A percentile compares a stretch with the other conserved stretches of the same genome.
These are phyloP conservation scores for Triops longicaudatus DNA, from an alignment of 1,140 invertebrate species.

Conservation along the genomic window DNA sequence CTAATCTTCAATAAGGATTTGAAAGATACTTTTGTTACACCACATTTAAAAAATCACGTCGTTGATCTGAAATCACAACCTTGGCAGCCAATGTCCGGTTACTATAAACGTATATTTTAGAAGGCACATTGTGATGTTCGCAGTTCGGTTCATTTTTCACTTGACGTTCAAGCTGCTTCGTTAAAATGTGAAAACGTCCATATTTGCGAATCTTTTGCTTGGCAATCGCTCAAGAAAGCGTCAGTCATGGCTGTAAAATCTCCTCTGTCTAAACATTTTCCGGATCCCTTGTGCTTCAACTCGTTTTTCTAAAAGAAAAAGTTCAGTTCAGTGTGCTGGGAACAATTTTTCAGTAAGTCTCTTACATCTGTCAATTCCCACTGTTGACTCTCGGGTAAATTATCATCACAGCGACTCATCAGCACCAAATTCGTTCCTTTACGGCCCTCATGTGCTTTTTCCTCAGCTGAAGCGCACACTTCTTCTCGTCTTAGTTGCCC, in stretches of 20 bases:
- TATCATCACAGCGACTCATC: background rate
- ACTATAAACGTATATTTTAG: background rate
- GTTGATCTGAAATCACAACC: background rate
- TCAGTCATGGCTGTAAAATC: background rate
- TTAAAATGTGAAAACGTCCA: background rate
- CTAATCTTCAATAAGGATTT: too few species aligned
- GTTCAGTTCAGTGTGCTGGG: background rate
- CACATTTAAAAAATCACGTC: background rate
- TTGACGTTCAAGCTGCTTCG: background rate
- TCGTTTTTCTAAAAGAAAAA: background rate
- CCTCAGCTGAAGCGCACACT: constrained; percentile 53
- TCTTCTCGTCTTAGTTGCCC: constrained; percentile 67
- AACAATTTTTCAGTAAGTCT: background rate
- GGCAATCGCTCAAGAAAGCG: background rate
- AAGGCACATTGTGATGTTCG: background rate
- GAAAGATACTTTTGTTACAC: background rate
- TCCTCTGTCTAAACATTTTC: background rate
- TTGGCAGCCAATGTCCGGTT: background rate
- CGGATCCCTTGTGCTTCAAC: background rate
- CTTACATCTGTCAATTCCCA: background rate
- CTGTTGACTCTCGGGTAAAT: background rate
- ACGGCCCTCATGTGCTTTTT: constrained; percentile 16
- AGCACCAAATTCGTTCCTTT: background rate
- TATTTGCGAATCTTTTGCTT: background rate
- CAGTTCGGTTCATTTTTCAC: background rate